Evolutionary conservation across 2,797 vertebrate genomes (phyloP).

Genomic region (Neopelma chrysocephalum): DNA sequence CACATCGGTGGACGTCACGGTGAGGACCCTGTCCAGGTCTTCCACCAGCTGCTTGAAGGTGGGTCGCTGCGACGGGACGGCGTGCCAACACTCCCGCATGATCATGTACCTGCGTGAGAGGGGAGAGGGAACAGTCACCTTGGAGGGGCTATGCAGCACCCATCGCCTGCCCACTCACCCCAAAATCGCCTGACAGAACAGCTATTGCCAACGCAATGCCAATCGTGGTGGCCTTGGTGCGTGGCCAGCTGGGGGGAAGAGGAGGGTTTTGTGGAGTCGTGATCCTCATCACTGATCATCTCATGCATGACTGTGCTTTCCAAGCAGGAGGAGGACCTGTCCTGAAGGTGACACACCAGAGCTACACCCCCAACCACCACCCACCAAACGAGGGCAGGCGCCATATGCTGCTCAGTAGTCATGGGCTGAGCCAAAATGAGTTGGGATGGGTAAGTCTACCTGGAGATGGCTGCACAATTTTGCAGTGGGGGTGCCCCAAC

Average conservation of each 20-base stretch:
- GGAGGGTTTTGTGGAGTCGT: not conserved
- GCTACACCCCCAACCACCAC: rapidly evolving
- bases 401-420: rapidly evolving
- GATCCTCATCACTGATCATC: not conserved
- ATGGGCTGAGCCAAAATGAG: not conserved
- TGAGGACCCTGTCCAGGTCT: slow-evolving; percentile 93
- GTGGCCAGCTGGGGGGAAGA: rapidly evolving
- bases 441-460: not conserved
- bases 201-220: not conserved
- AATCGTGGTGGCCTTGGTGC: not conserved
- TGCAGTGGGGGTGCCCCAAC: not conserved
- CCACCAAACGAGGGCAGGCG: rapidly evolving
- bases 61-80: slow-evolving; percentile 92
- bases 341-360: not conserved
- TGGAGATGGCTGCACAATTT: not conserved
- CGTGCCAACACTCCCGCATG: slow-evolving; percentile 98
- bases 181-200: not conserved
- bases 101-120: slow-evolving; percentile 89
- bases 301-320: rapidly evolving
- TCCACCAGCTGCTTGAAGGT: slow-evolving; percentile 99
- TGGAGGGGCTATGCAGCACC: rapidly evolving
- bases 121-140: not conserved
- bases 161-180: not conserved
- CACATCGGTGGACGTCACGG: slow-evolving; percentile 93
- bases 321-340: not conserved